Conservation (phyloP, 1,140 invertebrate species). For the Platyscapa corneri region DNA sequence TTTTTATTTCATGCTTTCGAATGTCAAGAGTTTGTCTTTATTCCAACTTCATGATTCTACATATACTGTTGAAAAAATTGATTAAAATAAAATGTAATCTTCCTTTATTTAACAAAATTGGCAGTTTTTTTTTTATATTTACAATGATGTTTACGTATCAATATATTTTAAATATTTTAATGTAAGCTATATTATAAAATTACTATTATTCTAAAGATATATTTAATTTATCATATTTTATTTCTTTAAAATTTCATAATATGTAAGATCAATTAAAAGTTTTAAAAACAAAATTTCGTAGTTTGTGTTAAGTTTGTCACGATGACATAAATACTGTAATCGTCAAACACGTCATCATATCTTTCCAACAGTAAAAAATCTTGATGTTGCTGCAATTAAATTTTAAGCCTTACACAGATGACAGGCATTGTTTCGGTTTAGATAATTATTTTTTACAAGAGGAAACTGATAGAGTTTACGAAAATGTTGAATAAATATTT, state of each 20-base stretch:
- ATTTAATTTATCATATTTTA: too few species aligned
- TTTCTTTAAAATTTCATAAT: neutral
- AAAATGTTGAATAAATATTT: constrained; percentile 11
- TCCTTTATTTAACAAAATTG: too few species aligned
- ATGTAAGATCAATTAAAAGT: neutral
- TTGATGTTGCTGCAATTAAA: neutral
- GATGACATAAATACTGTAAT: neutral
- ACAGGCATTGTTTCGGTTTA: neutral
- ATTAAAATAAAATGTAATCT: neutral
- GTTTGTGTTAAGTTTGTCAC: neutral
- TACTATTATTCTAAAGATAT: too few species aligned
- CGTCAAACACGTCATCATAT: neutral
- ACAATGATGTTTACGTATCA: too few species aligned
- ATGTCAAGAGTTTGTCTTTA: neutral
- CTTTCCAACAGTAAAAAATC: constrained; percentile 1
- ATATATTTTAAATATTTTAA: too few species aligned
- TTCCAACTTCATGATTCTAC: neutral
- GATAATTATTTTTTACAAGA: constrained; percentile 6
- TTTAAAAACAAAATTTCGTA: neutral
- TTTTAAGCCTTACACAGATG: neutral
- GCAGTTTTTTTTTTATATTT: too few species aligned
- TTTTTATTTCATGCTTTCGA: neutral
- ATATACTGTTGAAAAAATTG: neutral
- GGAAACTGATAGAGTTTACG: neutral
- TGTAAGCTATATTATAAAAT: too few species aligned